These are phyloP conservation scores for Mamestra brassicae DNA, from an alignment of 2,888 invertebrate genomes.

Conservation along the genomic window DNA sequence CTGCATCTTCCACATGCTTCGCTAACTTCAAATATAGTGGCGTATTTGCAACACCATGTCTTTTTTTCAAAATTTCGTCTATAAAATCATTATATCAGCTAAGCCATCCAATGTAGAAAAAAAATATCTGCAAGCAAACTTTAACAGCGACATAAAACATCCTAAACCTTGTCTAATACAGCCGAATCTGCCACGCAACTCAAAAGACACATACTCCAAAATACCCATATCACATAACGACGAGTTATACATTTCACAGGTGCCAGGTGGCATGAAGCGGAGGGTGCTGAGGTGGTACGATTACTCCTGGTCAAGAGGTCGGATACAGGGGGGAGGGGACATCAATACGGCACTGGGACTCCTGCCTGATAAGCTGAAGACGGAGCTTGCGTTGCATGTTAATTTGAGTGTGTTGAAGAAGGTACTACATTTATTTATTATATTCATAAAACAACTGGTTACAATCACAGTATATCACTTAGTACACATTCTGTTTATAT, in stretches of 20 bases:
- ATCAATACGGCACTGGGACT: constrained; percentile 98
- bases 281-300: constrained; percentile 99
- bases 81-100: too few species aligned
- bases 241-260: constrained; percentile 81
- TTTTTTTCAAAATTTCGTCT: too few species aligned
- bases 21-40: too few species aligned
- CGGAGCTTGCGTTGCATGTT: constrained; percentile 98
- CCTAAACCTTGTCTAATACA: too few species aligned
- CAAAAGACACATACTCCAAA: background rate
- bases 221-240: constrained; percentile 6
- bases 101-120: too few species aligned
- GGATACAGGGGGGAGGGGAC: constrained; percentile 98
- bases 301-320: constrained; percentile 99
- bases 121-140: too few species aligned
- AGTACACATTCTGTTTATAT: too few species aligned
- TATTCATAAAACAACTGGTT: too few species aligned
- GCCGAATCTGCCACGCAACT: background rate
- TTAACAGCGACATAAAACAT: too few species aligned
- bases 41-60: too few species aligned
- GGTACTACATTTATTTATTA: constrained; percentile 85
- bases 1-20: background rate
- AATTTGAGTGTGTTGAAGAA: constrained; percentile 98
- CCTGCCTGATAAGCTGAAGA: constrained; percentile 98
- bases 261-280: constrained; percentile 98
- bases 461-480: too few species aligned